Evolutionary conservation across 2,888 invertebrate genomes (phyloP).

Genomic region (Cabera pusaria): DNA sequence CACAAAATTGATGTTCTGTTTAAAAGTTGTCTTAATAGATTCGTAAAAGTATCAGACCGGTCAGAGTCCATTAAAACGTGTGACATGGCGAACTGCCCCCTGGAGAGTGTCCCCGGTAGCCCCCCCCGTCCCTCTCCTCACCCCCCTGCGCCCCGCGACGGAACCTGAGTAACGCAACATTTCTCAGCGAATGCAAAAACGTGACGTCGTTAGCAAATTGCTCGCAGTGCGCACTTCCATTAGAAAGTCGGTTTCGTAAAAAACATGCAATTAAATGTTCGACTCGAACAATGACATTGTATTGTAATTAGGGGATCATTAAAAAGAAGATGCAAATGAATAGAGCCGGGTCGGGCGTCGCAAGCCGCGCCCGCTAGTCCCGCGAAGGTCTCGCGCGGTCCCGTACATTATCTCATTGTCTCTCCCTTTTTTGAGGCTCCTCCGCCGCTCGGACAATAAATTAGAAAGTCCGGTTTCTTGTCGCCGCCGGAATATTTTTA

Average conservation of each 20-base stretch:
- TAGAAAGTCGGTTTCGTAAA: conserved; percentile 25
- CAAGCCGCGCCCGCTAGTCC: conserved; percentile 14
- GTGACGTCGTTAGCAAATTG: conserved; percentile 30
- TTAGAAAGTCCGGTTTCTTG: conserved; percentile 61
- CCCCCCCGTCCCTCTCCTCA: no score
- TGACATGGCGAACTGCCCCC: conserved; percentile 11
- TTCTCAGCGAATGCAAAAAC: conserved; percentile 17
- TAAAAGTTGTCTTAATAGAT: no score
- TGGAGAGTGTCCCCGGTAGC: no score
- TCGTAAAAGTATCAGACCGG: no score
- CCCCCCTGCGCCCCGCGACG: conserved; percentile 7
- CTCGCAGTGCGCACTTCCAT: conserved; percentile 11
- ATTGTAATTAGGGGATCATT: conserved; percentile 26
- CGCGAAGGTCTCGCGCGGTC: conserved; percentile 20
- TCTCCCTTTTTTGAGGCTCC: conserved; percentile 49
- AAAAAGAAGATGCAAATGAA: conserved; percentile 35
- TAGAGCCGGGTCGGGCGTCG: conserved; percentile 33
- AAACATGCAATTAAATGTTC: conserved; percentile 26
- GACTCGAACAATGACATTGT: conserved; percentile 31
- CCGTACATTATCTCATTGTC: conserved; percentile 55
- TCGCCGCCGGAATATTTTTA: conserved; percentile 46
- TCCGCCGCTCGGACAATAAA: conserved; percentile 54
- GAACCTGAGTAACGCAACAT: conserved; percentile 3
- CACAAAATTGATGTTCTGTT: no score
- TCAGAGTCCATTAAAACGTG: conserved; percentile 24